phyloP scores from a whole-genome alignment of 2,888 invertebrate species.

The Drosophila tripunctata region DNA sequence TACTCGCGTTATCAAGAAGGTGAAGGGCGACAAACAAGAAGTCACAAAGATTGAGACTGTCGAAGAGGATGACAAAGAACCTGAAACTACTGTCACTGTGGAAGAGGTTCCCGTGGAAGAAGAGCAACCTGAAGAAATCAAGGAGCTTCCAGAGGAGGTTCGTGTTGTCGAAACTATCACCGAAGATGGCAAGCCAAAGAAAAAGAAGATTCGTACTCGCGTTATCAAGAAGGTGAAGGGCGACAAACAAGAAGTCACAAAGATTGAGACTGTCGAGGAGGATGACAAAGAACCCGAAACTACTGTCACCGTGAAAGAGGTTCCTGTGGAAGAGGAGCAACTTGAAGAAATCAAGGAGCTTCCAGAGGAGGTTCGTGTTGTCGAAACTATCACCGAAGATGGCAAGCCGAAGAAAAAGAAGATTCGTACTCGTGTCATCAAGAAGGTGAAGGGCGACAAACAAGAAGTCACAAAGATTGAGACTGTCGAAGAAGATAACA shows the following conservation, averaged over 20 bases:
- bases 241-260: conserved; percentile 37
- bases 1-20: conserved; percentile 37
- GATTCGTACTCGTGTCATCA: conserved; percentile 57
- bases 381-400: conserved; percentile 53
- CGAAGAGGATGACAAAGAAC: conserved; percentile 27
- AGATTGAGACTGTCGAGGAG: conserved; percentile 38
- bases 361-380: conserved; percentile 39
- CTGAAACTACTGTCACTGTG: conserved; percentile 26
- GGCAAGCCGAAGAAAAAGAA: conserved; percentile 53
- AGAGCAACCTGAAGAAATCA: conserved; percentile 14
- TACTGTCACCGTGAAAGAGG: conserved; percentile 30
- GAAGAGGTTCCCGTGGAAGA: conserved; percentile 16
- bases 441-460: conserved; percentile 57
- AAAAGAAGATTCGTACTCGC: conserved; percentile 38
- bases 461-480: conserved; percentile 59
- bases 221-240: conserved; percentile 38
- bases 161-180: conserved; percentile 19
- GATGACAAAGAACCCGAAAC: conserved; percentile 37
- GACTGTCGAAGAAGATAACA: conserved; percentile 56
- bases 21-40: conserved; percentile 35
- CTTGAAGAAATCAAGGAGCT: conserved; percentile 33
- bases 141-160: conserved; percentile 33
- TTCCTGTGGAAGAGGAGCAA: conserved; percentile 11
- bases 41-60: conserved; percentile 36
- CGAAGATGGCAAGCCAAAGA: conserved; percentile 13